Evolutionary conservation across 2,797 vertebrate genomes (phyloP).

Genomic region (Coccyzus lansbergi): DNA sequence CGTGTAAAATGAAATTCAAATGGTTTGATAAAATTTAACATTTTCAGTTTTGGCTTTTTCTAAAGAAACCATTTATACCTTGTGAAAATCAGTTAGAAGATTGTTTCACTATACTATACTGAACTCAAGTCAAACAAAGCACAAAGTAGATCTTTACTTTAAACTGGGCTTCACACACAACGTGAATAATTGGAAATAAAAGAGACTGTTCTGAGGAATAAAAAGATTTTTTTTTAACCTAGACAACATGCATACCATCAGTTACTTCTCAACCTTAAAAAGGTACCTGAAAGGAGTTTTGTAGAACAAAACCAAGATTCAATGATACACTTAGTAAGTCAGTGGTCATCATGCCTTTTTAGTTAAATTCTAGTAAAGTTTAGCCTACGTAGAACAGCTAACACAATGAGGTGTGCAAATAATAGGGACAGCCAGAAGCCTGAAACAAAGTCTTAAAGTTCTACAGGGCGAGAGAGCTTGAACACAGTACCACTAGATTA

Average conservation of each 20-base stretch:
- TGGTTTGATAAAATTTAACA: constrained; percentile 54
- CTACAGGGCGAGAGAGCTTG: constrained; percentile 63
- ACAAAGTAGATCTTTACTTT: constrained; percentile 46
- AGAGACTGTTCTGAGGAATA: constrained; percentile 38
- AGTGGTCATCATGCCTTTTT: constrained; percentile 71
- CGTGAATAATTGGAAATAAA: constrained; percentile 30
- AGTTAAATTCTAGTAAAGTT: constrained; percentile 59
- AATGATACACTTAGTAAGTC: constrained; percentile 51
- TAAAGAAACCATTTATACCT: constrained; percentile 38
- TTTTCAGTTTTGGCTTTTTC: constrained; percentile 56
- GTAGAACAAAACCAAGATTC: constrained; percentile 63
- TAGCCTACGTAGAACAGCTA: constrained; percentile 72
- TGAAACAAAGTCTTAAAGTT: constrained; percentile 72
- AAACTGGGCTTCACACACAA: constrained; percentile 63
- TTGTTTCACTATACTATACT: not conserved
- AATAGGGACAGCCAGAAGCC: constrained; percentile 73
- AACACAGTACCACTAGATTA: not conserved
- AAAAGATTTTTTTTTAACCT: constrained; percentile 5
- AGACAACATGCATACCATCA: constrained; percentile 64
- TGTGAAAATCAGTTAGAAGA: constrained; percentile 55
- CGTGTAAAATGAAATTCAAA: constrained; percentile 44
- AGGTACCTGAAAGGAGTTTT: constrained; percentile 65
- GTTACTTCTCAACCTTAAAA: constrained; percentile 64
- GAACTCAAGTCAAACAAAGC: constrained; percentile 57
- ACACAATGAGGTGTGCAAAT: constrained; percentile 68